Conservation (phyloP, 2,888 invertebrate species). For the Drosophila anceps region DNA sequence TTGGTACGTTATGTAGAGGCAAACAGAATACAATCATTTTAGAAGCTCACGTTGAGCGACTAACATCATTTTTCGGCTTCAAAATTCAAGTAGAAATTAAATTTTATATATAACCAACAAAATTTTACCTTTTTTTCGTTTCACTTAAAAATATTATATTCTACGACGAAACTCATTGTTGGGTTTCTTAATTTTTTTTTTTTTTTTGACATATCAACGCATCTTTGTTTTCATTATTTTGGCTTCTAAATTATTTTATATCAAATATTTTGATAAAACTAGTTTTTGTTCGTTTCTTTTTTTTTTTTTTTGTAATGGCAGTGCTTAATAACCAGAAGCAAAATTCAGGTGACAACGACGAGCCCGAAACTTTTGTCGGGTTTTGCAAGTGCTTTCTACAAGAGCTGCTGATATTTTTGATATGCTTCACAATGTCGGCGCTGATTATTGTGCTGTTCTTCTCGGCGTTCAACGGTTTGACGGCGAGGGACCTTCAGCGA, state of each 20-base stretch:
- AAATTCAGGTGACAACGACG: slow-evolving; percentile 4
- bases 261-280: not conserved
- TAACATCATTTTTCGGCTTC: slow-evolving; percentile 39
- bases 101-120: not conserved
- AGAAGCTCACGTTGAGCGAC: slow-evolving; percentile 25
- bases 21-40: slow-evolving; percentile 30
- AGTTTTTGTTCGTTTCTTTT: not conserved
- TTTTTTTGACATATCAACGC: not conserved
- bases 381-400: slow-evolving; percentile 32
- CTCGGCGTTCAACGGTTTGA: not conserved
- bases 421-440: slow-evolving; percentile 36
- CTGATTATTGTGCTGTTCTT: slow-evolving; percentile 10
- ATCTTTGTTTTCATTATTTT: not conserved
- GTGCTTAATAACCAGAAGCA: not conserved
- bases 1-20: too few relatives aligned
- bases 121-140: not conserved
- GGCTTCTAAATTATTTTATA: slow-evolving; percentile 15
- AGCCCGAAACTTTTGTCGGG: not conserved
- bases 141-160: not conserved
- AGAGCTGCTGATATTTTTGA: slow-evolving; percentile 21
- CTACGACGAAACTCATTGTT: not conserved
- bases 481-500: not conserved
- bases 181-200: not conserved
- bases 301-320: not conserved
- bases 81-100: slow-evolving; percentile 30